A percentile compares a stretch with the other conserved stretches of the same genome.
Conservation (phyloP, 1,140 invertebrate genomes). For the Drosophila parabipectinata region DNA sequence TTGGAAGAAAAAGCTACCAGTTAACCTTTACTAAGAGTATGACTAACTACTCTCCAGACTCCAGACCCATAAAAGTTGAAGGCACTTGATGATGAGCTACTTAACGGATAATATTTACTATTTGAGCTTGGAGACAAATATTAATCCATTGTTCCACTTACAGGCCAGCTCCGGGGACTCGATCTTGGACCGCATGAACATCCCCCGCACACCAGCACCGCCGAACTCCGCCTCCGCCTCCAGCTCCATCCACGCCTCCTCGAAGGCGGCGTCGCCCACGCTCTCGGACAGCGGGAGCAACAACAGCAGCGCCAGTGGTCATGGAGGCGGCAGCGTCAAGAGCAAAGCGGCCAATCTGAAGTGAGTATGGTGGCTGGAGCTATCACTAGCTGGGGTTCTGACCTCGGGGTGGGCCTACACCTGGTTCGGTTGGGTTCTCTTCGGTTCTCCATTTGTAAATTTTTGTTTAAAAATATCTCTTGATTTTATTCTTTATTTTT, state of each 20-base stretch:
- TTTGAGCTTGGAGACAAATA: neutral
- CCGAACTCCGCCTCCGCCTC: constrained; percentile 7
- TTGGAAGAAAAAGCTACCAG: constrained; percentile 2
- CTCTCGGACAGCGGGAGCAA: constrained; percentile 75
- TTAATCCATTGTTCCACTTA: neutral
- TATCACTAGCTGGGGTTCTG: constrained; percentile 8
- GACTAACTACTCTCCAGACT: neutral
- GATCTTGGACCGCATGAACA: constrained; percentile 78
- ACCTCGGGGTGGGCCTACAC: neutral
- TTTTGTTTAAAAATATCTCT: constrained; percentile 28
- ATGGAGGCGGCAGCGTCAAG: constrained; percentile 64
- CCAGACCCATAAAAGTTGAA: neutral
- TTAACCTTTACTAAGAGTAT: neutral
- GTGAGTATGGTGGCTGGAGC: constrained; percentile 51
- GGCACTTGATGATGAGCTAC: constrained; percentile 5
- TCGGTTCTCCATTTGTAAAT: constrained; percentile 28
- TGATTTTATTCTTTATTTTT: constrained; percentile 61
- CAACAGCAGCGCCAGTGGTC: constrained; percentile 40
- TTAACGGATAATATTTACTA: constrained; percentile 4
- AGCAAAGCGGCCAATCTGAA: constrained; percentile 82
- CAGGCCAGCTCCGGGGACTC: constrained; percentile 59
- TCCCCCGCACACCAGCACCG: constrained; percentile 53
- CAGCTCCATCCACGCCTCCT: neutral
- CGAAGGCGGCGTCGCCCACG: constrained; percentile 75
- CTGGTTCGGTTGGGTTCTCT: constrained; percentile 26